Base-by-base conservation (phyloP, 2,888 invertebrate genomes). In the Timandra comae region DNA sequence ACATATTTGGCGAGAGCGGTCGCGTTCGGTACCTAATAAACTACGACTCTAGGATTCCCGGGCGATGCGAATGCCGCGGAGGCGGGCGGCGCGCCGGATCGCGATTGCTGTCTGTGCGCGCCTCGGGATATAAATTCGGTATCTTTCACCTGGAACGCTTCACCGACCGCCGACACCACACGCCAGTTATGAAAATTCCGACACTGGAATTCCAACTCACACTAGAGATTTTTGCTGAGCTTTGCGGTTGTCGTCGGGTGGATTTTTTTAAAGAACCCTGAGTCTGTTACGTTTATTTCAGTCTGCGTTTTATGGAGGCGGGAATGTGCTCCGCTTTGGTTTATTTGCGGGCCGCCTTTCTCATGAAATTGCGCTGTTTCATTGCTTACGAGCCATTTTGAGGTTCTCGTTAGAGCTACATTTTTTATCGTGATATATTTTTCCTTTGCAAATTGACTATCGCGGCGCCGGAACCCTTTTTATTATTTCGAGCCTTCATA, bases 171-270 rank as follows among this genome's bases (percentile, higher is more conserved):
- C 57, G 60, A 50, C 65, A 56, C 62, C 65, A 56, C 55, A 49
- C 70, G 62, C 67, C 72, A 59, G 81, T 81, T 82, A 84, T 84
- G 84, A 84, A 84, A 84, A 82, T 82, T 82, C 82, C 82, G 48
- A 68, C 73, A 61, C 64, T 62, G 76, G 76, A 77, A 82, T 82
- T 72, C 68, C 59, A 44, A 64, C 74, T 79, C 77, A 74, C 78
- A 79, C 79, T 75, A 73, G 70, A 79, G 74, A 81, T 77, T 78
- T 77, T 75, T 66, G 72, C 73, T 73, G 72, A 78, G 81, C 69
- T 75, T 65, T 77, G 80, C 75, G 79, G 80, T 76, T 73, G 73
- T 73, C 74, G 74, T 63, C 70, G 62, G 57, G 52, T 51, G 68
- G 68, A 72, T 78, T 78, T 80, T 27, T 81, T 77, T 77, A 76